phyloP scores from a whole-genome alignment of 2,113 vertebrate genomes.

The Chaetodon auriga region DNA sequence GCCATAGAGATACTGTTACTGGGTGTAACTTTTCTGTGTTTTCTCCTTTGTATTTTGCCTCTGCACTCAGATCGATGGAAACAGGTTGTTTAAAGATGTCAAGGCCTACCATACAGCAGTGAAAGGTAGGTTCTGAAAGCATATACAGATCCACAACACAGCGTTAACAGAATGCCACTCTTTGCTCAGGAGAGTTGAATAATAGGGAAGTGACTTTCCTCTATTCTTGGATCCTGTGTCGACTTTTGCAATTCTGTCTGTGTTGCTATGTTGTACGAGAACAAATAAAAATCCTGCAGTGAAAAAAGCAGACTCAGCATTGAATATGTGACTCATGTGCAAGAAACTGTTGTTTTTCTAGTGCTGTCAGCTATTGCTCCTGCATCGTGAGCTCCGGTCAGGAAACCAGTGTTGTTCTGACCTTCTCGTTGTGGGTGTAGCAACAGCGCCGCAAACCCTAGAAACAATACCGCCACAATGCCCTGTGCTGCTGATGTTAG shows the following conservation, averaged over 20 bases:
- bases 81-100: slow-evolving; percentile 91
- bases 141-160: not conserved
- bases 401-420: slow-evolving; percentile 70
- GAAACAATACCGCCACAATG: slow-evolving; percentile 35
- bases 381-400: slow-evolving; percentile 24
- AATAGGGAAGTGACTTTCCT: slow-evolving; percentile 57
- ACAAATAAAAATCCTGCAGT: slow-evolving; percentile 4
- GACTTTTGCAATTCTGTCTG: slow-evolving; percentile 58
- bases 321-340: slow-evolving; percentile 25
- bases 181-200: not conserved
- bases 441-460: slow-evolving; percentile 3
- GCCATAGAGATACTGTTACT: not conserved
- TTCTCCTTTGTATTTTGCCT: not conserved
- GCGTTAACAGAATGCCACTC: no score
- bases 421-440: slow-evolving; percentile 58
- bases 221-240: slow-evolving; percentile 39
- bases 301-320: slow-evolving; percentile 37
- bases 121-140: slow-evolving; percentile 84
- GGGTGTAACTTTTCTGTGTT: not conserved
- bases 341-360: slow-evolving; percentile 1
- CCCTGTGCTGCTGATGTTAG: slow-evolving; percentile 10
- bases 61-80: slow-evolving; percentile 87
- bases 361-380: slow-evolving; percentile 43
- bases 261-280: slow-evolving; percentile 1
- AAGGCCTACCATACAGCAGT: slow-evolving; percentile 89